Percentiles rank a stretch among this genome's conserved stretches.
Conservation (phyloP, 1,140 invertebrate species). For the Neocloeon triangulifer region DNA sequence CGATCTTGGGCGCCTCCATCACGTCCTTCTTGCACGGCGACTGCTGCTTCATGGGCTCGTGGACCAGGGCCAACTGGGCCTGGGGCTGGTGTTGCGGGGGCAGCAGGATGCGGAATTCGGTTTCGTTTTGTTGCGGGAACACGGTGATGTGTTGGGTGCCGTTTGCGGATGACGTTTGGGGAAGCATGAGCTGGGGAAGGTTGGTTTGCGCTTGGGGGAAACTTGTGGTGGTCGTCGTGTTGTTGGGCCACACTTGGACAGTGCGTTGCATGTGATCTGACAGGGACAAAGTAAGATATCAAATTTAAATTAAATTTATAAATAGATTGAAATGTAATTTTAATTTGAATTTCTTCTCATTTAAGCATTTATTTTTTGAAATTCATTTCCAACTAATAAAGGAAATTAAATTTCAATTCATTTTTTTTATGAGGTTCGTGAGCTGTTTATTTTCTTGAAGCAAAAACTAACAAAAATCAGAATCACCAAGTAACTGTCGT, state of each 20-base stretch:
- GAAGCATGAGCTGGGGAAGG: constrained; percentile 12
- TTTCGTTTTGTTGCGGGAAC: constrained; percentile 3
- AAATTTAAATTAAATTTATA: too few relatives aligned
- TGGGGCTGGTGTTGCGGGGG: constrained; percentile 25
- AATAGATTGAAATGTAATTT: too few relatives aligned
- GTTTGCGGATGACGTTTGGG: constrained; percentile 1
- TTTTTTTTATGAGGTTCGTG: too few relatives aligned
- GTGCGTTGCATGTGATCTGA: background rate
- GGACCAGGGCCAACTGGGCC: constrained; percentile 22
- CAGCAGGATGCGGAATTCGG: constrained; percentile 4
- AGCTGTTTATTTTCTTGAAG: too few relatives aligned
- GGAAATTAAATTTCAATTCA: too few relatives aligned
- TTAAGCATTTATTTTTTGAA: too few relatives aligned
- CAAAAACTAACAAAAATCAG: too few relatives aligned
- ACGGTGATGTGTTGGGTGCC: background rate
- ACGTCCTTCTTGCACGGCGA: constrained; percentile 8
- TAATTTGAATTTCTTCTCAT: too few relatives aligned
- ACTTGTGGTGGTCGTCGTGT: background rate
- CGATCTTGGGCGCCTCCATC: background rate
- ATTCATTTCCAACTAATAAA: too few relatives aligned
- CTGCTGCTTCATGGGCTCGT: constrained; percentile 28
- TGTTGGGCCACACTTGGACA: background rate
- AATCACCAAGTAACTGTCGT: too few relatives aligned
- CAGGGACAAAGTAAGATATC: constrained; percentile 1
- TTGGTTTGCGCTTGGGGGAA: constrained; percentile 12